Evolutionary conservation across 2,113 vertebrate species (phyloP), one percentile per base, ranked within the genome.

Genomic region (Rousettus leschenaultii): DNA sequence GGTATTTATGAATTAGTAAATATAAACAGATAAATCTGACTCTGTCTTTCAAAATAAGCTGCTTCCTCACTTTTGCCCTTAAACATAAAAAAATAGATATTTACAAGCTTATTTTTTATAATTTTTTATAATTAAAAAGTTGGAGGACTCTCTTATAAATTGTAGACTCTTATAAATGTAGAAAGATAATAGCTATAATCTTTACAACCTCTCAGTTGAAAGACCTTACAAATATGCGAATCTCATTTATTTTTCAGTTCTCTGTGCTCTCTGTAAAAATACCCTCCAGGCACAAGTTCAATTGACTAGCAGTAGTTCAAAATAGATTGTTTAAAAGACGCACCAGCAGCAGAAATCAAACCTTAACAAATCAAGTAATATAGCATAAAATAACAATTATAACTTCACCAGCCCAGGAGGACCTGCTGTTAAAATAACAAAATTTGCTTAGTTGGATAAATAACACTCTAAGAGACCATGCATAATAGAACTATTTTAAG

Each of bases 191-290:
- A 59, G 75, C 38, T 77, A 43, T 75, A 63, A 51, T 92, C 24
- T 90, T 90, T 85, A 57, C 5, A 84, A 77, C 21, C 26, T 87
- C 74, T 97, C 24, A 92, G 21, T 80, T 93, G 21, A 94, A 95
- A 82, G 57, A 48, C 40, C 26, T 96, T 84, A 87, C 77, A 91
- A 59, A 87, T 96, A 92, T 68, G 35, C 19, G 94, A 95, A 77
- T 66, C 33, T 75, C 33, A 63, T 83, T 86, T 95, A 89, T 51
- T 94, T 94, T 95, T 82, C n/a, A 84, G 26, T 92, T 92, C 30
- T 80, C 57, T 48, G 19, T 57, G 53, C 26, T 78, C 12, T 94
- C 80, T 95, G 26, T 87, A 77, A 94, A 89, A 97, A 95, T 68
- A 51, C 9, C 57, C 84, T 43, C 53, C 26, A 87, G 65, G 55